A percentile compares a stretch with the other conserved stretches of the same genome.
These are phyloP conservation scores for Yasuhikotakia modesta DNA, from an alignment of 2,797 vertebrate genomes.

Conservation along the genomic window DNA sequence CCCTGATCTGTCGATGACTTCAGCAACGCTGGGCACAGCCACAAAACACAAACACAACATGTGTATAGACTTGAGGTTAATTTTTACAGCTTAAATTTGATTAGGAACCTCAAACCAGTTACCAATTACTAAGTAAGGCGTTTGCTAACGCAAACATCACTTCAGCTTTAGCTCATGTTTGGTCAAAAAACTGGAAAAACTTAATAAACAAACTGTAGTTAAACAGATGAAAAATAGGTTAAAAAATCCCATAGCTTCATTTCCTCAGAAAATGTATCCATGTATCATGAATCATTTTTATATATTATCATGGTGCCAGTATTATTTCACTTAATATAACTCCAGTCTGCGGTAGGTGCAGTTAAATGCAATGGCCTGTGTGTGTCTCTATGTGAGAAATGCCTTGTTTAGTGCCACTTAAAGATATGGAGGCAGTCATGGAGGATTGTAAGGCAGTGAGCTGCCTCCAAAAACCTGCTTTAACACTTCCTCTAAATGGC, in stretches of 20 bases:
- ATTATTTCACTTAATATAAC: background rate
- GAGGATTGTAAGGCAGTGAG: background rate
- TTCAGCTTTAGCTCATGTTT: background rate
- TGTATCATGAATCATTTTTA: background rate
- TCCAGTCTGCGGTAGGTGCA: background rate
- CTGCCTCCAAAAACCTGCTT: conserved; percentile 35
- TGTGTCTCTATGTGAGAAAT: conserved; percentile 2
- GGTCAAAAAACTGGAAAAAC: background rate
- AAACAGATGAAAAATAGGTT: background rate
- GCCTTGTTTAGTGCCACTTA: background rate
- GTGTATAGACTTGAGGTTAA: background rate
- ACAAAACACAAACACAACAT: conserved; percentile 22
- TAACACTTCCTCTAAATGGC: conserved; percentile 62
- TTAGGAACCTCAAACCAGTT: background rate
- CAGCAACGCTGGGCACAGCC: conserved; percentile 7
- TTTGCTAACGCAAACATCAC: background rate
- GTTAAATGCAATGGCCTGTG: background rate
- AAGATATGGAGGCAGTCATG: background rate
- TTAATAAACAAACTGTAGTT: no score
- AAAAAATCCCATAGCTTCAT: no score
- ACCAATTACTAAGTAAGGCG: background rate
- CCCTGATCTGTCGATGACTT: conserved; percentile 30
- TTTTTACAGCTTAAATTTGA: conserved; percentile 10
- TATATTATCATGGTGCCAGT: background rate
- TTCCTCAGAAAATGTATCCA: no score